Conservation (phyloP, 2,797 vertebrate species). For the Octomys mimax region DNA sequence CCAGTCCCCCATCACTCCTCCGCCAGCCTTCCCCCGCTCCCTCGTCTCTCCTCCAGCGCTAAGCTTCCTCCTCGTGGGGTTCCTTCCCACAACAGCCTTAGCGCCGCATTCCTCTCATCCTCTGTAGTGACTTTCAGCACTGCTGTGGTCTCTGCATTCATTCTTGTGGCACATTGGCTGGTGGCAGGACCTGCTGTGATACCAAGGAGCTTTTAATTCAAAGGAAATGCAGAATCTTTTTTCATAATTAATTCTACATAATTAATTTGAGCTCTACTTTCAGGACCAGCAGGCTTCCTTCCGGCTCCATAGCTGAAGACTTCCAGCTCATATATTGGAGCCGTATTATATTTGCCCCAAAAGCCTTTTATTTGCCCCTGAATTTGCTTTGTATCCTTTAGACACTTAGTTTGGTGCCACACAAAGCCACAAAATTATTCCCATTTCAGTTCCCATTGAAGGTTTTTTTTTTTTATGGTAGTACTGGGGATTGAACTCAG, state of each 20-base stretch:
- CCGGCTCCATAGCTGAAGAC: neutral
- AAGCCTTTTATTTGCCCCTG: neutral
- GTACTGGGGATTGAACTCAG: too few species aligned
- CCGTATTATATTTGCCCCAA: neutral
- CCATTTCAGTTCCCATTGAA: neutral
- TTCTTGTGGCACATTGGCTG: neutral
- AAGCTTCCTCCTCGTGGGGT: neutral
- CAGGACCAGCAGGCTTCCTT: neutral
- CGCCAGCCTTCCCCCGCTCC: neutral
- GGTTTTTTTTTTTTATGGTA: too few species aligned
- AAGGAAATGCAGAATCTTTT: neutral
- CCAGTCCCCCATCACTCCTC: neutral
- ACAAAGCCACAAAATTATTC: neutral
- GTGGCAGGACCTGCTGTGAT: neutral
- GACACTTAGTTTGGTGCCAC: neutral
- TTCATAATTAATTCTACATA: neutral
- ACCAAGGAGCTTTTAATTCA: neutral
- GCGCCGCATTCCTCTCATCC: neutral
- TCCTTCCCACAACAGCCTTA: neutral
- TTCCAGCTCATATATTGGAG: neutral
- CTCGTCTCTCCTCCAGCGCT: neutral
- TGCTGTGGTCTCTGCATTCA: neutral
- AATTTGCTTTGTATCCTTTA: conserved; percentile 7
- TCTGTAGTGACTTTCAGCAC: neutral
- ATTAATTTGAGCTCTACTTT: neutral